phyloP scores from a whole-genome alignment of 2,113 vertebrate genomes.

The Mobula birostris region DNA sequence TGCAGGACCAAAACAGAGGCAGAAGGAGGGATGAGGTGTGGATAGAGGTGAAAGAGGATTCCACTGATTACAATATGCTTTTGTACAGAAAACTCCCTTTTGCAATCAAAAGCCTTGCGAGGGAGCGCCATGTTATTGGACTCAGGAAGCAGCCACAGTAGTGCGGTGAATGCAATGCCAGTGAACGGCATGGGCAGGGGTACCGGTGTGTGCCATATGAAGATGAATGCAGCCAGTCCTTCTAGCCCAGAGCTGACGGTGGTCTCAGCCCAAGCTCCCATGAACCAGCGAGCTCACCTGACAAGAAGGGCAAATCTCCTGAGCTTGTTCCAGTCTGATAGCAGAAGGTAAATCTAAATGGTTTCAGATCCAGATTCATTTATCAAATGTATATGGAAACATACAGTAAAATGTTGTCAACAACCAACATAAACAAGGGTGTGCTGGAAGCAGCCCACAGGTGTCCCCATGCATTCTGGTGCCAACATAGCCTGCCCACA shows the following conservation, averaged over 20 bases:
- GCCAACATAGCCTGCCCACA: too few species aligned
- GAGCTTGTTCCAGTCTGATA: constrained; percentile 34
- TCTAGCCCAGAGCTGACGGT: constrained; percentile 36
- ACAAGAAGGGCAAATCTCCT: background rate
- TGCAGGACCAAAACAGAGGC: background rate
- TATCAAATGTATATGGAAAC: too few species aligned
- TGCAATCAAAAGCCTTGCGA: constrained; percentile 16
- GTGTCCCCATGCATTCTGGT: too few species aligned
- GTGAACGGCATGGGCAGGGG: constrained; percentile 17
- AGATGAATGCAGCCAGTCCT: constrained; percentile 7
- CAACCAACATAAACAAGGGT: too few species aligned
- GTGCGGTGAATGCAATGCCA: background rate
- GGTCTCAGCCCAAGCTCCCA: background rate
- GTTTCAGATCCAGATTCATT: background rate
- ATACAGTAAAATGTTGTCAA: too few species aligned
- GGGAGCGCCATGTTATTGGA: background rate
- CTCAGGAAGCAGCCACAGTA: constrained; percentile 43
- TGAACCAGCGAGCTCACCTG: background rate
- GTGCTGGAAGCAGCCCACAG: too few species aligned
- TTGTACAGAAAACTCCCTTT: background rate
- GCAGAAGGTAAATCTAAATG: constrained; percentile 45
- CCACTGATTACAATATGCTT: background rate
- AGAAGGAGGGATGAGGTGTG: background rate
- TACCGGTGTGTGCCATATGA: constrained; percentile 40
- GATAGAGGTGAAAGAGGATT: background rate